Conservation (phyloP, 2,888 invertebrate species). For the Rhynchonema sp. region DNA sequence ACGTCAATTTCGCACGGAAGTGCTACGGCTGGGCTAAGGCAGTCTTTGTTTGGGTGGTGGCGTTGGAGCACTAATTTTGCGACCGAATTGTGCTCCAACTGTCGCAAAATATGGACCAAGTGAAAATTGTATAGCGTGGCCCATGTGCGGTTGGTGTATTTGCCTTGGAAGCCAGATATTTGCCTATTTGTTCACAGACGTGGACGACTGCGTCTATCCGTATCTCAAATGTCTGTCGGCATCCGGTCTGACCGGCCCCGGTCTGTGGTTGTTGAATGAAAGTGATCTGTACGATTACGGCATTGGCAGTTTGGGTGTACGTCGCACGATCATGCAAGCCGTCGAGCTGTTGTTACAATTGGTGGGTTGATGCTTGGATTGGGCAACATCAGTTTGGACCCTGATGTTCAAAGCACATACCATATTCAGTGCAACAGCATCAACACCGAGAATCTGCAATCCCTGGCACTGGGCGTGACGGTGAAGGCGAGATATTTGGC, state of each 20-base stretch:
- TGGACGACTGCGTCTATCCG: slow-evolving; percentile 54
- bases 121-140: background rate
- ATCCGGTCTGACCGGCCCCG: slow-evolving; percentile 58
- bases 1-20: background rate
- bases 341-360: slow-evolving; percentile 71
- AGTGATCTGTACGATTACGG: slow-evolving; percentile 72
- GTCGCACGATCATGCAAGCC: slow-evolving; percentile 75
- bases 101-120: too few species aligned
- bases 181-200: slow-evolving; percentile 38
- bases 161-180: too few species aligned
- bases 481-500: slow-evolving; percentile 39
- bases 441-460: slow-evolving; percentile 73
- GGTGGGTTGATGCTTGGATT: too few species aligned
- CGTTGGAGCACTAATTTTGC: too few species aligned
- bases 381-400: too few species aligned
- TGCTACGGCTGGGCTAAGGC: background rate
- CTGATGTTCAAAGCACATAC: too few species aligned
- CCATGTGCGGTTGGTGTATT: background rate
- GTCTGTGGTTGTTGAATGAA: slow-evolving; percentile 59
- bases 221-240: slow-evolving; percentile 56
- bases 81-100: too few species aligned
- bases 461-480: slow-evolving; percentile 60
- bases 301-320: slow-evolving; percentile 67
- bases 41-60: too few species aligned
- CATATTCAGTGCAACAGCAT: slow-evolving; percentile 59